Conservation (phyloP, 2,888 invertebrate genomes). For the Stomorhina lunata region DNA sequence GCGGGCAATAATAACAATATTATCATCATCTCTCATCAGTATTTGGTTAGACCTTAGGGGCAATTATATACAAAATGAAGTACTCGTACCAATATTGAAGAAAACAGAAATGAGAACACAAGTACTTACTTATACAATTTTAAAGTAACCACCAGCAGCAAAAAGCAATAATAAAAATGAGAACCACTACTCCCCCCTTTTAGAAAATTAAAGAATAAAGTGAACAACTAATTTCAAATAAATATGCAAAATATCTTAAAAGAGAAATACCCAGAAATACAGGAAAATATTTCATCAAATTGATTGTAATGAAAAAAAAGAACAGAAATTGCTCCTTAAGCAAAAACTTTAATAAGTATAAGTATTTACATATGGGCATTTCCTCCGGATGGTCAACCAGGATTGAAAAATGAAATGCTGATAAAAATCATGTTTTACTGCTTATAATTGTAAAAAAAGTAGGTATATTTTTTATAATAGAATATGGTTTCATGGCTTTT, state of each 20-base stretch:
- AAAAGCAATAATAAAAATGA: conserved; percentile 47
- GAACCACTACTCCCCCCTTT: background rate
- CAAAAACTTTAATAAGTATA: too few relatives aligned
- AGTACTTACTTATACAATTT: conserved; percentile 27
- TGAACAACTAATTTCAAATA: conserved; percentile 35
- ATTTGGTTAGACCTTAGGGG: conserved; percentile 50
- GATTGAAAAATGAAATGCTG: too few relatives aligned
- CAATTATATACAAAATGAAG: conserved; percentile 60
- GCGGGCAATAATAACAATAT: conserved; percentile 46
- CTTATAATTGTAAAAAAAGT: too few relatives aligned
- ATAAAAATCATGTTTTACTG: too few relatives aligned
- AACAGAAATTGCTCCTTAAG: background rate
- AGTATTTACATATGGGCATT: too few relatives aligned
- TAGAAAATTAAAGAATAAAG: background rate
- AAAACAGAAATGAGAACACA: background rate
- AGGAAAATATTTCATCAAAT: conserved; percentile 13
- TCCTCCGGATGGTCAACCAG: too few relatives aligned
- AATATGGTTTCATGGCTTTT: too few relatives aligned
- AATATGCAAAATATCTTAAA: conserved; percentile 45
- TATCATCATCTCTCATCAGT: conserved; percentile 50
- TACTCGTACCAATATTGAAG: background rate
- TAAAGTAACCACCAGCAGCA: conserved; percentile 49
- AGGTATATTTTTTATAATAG: too few relatives aligned
- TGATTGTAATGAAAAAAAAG: conserved; percentile 15
- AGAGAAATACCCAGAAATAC: conserved; percentile 15